phyloP scores from a whole-genome alignment of 2,113 vertebrate species.

The Albula glossodonta region DNA sequence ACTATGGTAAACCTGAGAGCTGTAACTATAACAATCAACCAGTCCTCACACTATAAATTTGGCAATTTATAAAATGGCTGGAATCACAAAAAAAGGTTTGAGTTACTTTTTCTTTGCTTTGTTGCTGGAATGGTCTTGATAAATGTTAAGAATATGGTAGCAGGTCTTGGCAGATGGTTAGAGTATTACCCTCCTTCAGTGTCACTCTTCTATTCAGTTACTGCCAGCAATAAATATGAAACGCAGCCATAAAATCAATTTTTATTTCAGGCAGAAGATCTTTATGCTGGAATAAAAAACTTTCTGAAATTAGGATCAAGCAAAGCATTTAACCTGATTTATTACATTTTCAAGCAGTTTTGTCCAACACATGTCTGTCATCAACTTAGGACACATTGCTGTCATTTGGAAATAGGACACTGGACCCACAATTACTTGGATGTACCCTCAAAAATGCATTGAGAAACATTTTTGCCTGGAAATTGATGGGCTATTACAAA shows the following conservation, averaged over 20 bases:
- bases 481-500: neutral
- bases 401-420: neutral
- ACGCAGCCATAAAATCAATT: constrained; percentile 13
- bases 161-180: neutral
- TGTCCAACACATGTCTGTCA: neutral
- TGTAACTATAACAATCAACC: neutral
- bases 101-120: neutral
- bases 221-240: constrained; percentile 22
- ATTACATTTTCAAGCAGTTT: neutral
- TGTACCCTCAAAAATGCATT: neutral
- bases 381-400: neutral
- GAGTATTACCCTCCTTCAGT: neutral
- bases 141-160: neutral
- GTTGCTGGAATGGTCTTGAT: neutral
- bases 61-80: neutral
- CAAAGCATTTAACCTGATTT: constrained; percentile 13
- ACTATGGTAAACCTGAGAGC: neutral
- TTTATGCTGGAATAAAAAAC: constrained; percentile 15
- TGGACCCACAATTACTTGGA: neutral
- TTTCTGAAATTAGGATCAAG: constrained; percentile 11
- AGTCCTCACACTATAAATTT: neutral
- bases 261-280: constrained; percentile 13
- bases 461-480: neutral
- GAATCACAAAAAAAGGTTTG: neutral
- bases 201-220: constrained; percentile 9